phyloP scores from a whole-genome alignment of 92 coral and sea anemone species.

The Diadumene lineata region DNA sequence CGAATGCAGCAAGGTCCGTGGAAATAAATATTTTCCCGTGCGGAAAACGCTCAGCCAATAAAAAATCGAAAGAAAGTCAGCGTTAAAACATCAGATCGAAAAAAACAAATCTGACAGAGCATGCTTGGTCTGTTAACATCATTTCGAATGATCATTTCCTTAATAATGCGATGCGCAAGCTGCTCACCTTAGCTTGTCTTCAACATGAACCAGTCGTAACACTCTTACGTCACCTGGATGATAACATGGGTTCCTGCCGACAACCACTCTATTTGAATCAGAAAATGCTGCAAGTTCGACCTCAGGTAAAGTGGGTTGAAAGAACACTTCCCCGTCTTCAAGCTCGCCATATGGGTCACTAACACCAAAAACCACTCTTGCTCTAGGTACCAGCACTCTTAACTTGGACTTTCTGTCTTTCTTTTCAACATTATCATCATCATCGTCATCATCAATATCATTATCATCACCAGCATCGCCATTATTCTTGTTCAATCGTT shows the following conservation, averaged over 20 bases:
- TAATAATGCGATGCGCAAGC: too few relatives aligned
- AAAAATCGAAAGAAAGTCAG: too few relatives aligned
- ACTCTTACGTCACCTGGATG: conserved; percentile 74
- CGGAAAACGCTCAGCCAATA: too few relatives aligned
- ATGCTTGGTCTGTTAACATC: too few relatives aligned
- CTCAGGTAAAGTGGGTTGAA: conserved; percentile 61
- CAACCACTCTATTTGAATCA: conserved; percentile 33
- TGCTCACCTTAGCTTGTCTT: conserved; percentile 14
- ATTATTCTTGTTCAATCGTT: conserved; percentile 26
- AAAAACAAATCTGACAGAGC: too few relatives aligned
- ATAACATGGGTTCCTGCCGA: conserved; percentile 56
- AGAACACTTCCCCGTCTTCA: conserved; percentile 58
- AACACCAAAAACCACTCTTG: conserved; percentile 69
- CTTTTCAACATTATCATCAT: neutral
- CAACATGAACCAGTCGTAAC: conserved; percentile 33
- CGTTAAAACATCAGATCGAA: too few relatives aligned
- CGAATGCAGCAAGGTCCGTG: too few relatives aligned
- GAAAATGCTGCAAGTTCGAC: conserved; percentile 1
- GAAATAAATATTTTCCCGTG: too few relatives aligned
- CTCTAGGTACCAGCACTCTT: conserved; percentile 50
- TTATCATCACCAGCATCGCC: too few relatives aligned
- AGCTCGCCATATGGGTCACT: conserved; percentile 62
- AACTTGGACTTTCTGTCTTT: conserved; percentile 7
- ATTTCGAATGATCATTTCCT: too few relatives aligned
- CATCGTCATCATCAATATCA: neutral